These are phyloP conservation scores for Acanthosepion esculentum DNA, from an alignment of 2,888 invertebrate genomes.

Conservation along the genomic window DNA sequence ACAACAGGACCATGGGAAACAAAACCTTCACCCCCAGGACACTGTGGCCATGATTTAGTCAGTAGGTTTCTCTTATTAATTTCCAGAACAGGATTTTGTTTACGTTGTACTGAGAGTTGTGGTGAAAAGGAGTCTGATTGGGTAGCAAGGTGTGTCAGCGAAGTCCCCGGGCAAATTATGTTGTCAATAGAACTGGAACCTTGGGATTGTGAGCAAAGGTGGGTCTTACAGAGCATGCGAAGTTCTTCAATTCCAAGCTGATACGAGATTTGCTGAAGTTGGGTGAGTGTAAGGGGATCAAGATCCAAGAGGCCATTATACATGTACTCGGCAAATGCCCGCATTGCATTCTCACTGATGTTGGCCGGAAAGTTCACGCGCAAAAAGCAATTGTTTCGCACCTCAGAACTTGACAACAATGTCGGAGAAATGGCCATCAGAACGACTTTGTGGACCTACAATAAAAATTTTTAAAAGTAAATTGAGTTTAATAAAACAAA, in stretches of 20 bases:
- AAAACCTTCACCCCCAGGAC: neutral
- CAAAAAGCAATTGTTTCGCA: neutral
- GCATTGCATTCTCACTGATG: slow-evolving; percentile 33
- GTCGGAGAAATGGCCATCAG: neutral
- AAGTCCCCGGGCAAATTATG: neutral
- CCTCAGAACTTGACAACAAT: slow-evolving; percentile 13
- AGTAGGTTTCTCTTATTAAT: neutral
- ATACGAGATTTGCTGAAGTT: neutral
- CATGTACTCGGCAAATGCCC: slow-evolving; percentile 35
- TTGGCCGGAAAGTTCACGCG: neutral
- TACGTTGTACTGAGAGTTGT: neutral
- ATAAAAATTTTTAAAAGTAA: neutral
- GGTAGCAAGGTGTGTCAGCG: neutral
- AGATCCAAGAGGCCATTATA: slow-evolving; percentile 37
- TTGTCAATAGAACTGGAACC: neutral
- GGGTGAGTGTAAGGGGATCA: neutral
- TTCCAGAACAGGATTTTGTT: neutral
- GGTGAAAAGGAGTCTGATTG: neutral
- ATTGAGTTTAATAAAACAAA: too few relatives aligned
- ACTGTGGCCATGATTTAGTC: neutral
- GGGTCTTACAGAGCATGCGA: neutral
- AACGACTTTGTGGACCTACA: neutral
- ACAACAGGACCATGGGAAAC: neutral
- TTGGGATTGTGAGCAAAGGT: neutral
- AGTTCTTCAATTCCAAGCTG: slow-evolving; percentile 36